Evolutionary conservation across 2,113 vertebrate species (phyloP).

Genomic region (Paramormyrops kingsleyae): DNA sequence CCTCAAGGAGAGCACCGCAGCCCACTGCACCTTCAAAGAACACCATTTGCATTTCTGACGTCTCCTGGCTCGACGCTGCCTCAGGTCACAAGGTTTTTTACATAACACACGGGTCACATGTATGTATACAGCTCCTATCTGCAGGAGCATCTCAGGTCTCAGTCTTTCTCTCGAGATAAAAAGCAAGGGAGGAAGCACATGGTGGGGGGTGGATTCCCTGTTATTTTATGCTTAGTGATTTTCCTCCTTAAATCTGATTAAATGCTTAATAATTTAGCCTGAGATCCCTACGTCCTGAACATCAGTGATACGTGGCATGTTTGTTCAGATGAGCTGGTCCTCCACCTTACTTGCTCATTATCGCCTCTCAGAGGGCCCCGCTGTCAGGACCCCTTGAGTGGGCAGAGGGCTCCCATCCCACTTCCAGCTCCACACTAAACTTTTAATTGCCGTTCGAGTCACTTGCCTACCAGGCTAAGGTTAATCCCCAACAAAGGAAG

Average conservation of each 20-base stretch:
- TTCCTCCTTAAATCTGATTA: not conserved
- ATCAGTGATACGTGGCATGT: not conserved
- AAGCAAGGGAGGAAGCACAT: not conserved
- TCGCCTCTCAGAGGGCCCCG: not conserved
- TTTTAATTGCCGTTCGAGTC: conserved; percentile 15
- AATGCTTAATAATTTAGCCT: not conserved
- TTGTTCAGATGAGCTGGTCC: not conserved
- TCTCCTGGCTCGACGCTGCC: not conserved
- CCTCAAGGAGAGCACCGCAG: not conserved
- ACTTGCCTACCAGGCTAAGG: not conserved
- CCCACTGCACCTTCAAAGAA: not conserved
- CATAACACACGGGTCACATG: not conserved
- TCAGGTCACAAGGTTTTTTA: not conserved
- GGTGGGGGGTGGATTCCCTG: not conserved
- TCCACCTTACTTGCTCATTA: not conserved
- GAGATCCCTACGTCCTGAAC: not conserved
- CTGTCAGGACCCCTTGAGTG: not conserved
- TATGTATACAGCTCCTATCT: not conserved
- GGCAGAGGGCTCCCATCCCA: not conserved
- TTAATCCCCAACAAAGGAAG: not conserved
- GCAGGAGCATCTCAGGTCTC: not conserved
- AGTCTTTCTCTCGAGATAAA: not conserved
- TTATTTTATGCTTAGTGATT: not conserved
- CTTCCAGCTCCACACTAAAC: conserved; percentile 8
- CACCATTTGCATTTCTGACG: not conserved